Evolutionary conservation across 2,113 vertebrate species (phyloP).

Genomic region (Pungitius pungitius): DNA sequence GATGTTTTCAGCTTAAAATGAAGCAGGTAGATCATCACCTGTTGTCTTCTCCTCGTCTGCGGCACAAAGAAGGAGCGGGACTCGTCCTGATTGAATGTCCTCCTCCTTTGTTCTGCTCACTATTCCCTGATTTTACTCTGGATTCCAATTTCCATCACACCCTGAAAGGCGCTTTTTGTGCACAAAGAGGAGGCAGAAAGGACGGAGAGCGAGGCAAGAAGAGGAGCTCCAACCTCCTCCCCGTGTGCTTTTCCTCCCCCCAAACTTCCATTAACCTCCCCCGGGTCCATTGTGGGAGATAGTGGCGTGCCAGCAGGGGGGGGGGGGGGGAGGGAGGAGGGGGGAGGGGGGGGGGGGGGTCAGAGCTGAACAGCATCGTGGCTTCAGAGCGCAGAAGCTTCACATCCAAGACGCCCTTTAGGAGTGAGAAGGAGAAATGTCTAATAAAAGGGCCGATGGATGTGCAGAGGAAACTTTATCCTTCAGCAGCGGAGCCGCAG

Average conservation of each 20-base stretch:
- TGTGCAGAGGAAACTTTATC: constrained; percentile 10
- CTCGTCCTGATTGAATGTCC: constrained; percentile 40
- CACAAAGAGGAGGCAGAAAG: constrained; percentile 25
- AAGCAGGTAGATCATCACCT: neutral
- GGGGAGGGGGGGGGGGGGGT: too few species aligned
- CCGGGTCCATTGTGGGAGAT: constrained; percentile 52
- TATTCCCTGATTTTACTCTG: constrained; percentile 52
- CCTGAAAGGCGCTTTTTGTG: constrained; percentile 56
- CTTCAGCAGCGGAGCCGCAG: constrained; percentile 53
- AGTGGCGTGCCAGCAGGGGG: constrained; percentile 37
- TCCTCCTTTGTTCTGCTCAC: constrained; percentile 41
- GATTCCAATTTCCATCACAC: constrained; percentile 69
- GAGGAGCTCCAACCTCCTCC: constrained; percentile 30
- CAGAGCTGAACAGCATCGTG: constrained; percentile 50
- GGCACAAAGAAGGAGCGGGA: neutral
- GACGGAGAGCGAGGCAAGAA: neutral
- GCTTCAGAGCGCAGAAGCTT: constrained; percentile 19
- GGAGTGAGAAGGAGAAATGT: constrained; percentile 8
- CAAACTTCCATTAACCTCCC: constrained; percentile 58
- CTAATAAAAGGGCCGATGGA: constrained; percentile 47
- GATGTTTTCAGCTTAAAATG: neutral
- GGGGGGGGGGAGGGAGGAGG: constrained; percentile 20
- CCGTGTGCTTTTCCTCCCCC: constrained; percentile 37
- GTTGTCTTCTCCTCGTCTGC: neutral
- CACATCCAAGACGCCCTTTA: constrained; percentile 46